Percentiles rank a stretch among this genome's conserved stretches.
Conservation (phyloP, 2,113 vertebrate species). For the Gadus chalcogrammus region DNA sequence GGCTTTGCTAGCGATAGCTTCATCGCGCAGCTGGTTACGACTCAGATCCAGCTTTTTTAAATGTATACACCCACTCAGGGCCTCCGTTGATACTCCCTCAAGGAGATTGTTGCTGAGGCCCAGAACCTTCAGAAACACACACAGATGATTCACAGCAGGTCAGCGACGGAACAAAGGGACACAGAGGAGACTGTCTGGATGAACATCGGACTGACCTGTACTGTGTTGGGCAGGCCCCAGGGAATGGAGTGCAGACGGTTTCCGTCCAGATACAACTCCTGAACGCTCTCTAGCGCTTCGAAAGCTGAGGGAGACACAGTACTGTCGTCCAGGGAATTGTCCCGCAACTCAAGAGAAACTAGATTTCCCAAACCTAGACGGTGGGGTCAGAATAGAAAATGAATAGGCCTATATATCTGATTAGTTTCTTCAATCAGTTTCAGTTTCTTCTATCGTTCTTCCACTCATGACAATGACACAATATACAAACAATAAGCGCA, state of each 20-base stretch:
- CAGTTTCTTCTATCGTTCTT: too few species aligned
- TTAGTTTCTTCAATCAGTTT: too few species aligned
- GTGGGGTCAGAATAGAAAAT: background rate
- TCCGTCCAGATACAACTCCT: conserved; percentile 63
- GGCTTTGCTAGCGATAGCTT: conserved; percentile 50
- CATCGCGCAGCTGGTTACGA: conserved; percentile 73
- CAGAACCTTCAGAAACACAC: conserved; percentile 65
- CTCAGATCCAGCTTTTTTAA: conserved; percentile 71
- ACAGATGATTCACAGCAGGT: background rate
- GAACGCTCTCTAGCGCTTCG: conserved; percentile 64
- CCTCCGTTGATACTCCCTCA: conserved; percentile 60
- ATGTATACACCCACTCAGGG: conserved; percentile 57
- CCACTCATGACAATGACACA: too few species aligned
- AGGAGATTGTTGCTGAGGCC: conserved; percentile 64
- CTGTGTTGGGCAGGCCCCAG: conserved; percentile 65
- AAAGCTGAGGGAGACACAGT: conserved; percentile 66
- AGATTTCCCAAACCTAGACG: conserved; percentile 71
- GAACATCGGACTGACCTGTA: conserved; percentile 65
- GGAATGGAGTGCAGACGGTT: conserved; percentile 73
- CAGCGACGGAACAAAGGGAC: background rate
- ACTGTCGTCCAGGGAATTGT: conserved; percentile 67
- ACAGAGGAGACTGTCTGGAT: background rate
- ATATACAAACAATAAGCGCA: too few species aligned
- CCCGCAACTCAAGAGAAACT: conserved; percentile 69
- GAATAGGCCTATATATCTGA: background rate